phyloP scores from a whole-genome alignment of 2,797 vertebrate genomes.

The Macropus fuliginosus region DNA sequence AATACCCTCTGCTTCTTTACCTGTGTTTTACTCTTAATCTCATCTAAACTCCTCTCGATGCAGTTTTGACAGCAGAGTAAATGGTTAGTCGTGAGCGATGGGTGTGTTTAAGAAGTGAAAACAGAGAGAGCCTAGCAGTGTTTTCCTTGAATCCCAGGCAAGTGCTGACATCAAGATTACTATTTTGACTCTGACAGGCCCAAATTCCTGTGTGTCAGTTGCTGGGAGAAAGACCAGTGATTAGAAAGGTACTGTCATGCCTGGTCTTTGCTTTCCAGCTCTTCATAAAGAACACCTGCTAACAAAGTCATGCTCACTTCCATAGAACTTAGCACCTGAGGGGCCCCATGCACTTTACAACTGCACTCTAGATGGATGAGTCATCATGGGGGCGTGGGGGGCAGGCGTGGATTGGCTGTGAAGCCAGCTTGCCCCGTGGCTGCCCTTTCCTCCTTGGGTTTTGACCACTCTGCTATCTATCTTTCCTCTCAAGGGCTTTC shows the following conservation, averaged over 20 bases:
- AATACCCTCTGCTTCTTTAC: conserved; percentile 34
- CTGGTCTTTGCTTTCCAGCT: conserved; percentile 75
- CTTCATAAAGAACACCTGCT: conserved; percentile 71
- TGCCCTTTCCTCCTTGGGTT: neutral
- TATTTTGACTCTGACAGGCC: conserved; percentile 67
- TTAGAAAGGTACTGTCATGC: conserved; percentile 64
- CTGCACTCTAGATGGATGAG: neutral
- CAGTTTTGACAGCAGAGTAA: conserved; percentile 81
- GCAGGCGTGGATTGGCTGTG: neutral
- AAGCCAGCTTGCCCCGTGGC: neutral
- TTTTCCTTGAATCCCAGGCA: conserved; percentile 74
- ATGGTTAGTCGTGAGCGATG: conserved; percentile 76
- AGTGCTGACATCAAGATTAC: conserved; percentile 70
- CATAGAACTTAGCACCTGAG: neutral
- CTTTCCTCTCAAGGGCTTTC: neutral
- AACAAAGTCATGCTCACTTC: neutral
- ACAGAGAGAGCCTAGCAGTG: conserved; percentile 68
- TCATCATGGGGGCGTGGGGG: neutral
- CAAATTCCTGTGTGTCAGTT: conserved; percentile 73
- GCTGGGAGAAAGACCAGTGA: conserved; percentile 77
- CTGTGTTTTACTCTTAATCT: conserved; percentile 74
- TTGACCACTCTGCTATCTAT: neutral
- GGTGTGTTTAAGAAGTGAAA: conserved; percentile 75
- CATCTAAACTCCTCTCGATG: conserved; percentile 77
- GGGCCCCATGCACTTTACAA: neutral